Evolutionary conservation across 2,888 invertebrate species (phyloP).

Genomic region (Alitta virens): DNA sequence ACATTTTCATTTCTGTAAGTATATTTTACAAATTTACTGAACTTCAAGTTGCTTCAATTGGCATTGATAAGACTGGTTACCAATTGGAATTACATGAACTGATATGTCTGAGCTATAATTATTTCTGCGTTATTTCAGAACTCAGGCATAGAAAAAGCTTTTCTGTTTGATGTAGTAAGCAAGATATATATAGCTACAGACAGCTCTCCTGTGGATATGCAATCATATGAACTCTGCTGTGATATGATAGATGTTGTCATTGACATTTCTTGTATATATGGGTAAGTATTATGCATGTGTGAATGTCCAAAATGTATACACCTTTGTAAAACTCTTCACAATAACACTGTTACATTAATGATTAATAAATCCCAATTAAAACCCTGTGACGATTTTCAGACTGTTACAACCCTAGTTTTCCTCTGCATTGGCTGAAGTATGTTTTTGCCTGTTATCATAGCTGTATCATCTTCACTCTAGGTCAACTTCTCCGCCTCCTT

Average conservation of each 20-base stretch:
- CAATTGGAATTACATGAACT: neutral
- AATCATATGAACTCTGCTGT: conserved; percentile 98
- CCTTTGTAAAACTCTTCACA: too few relatives aligned
- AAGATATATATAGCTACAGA: conserved; percentile 99
- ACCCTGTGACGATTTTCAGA: too few relatives aligned
- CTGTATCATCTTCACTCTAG: too few relatives aligned
- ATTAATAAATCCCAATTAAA: too few relatives aligned
- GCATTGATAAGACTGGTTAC: neutral
- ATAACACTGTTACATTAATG: too few relatives aligned
- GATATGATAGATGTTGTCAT: conserved; percentile 99
- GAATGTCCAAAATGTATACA: too few relatives aligned
- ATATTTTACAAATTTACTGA: neutral
- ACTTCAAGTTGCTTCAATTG: too few relatives aligned
- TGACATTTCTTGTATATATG: conserved; percentile 98
- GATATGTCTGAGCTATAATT: neutral
- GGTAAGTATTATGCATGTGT: conserved; percentile 67
- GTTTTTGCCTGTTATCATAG: too few relatives aligned
- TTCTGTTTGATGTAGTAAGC: conserved; percentile 95
- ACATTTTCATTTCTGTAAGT: conserved; percentile 93
- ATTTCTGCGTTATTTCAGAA: conserved; percentile 67
- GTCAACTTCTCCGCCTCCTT: too few relatives aligned
- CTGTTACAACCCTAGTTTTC: too few relatives aligned
- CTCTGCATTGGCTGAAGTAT: too few relatives aligned
- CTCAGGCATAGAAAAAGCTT: conserved; percentile 98
- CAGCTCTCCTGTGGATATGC: conserved; percentile 98